Evolutionary conservation across 2,797 vertebrate genomes (phyloP), one percentile per base, ranked within the genome.

Genomic region (Typhlichthys eigenmanni): DNA sequence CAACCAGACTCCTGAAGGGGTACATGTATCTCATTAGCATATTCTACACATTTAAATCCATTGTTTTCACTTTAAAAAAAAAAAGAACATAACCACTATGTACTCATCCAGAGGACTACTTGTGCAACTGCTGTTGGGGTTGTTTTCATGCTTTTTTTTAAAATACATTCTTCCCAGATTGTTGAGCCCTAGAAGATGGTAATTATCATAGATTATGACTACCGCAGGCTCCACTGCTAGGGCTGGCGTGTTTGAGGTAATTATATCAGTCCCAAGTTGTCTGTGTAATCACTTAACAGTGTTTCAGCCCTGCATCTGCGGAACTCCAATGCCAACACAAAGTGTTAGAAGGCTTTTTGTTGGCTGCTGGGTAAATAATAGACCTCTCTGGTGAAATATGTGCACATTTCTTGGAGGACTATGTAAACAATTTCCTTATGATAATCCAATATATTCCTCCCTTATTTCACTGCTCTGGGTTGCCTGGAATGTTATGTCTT

Each of bases 131-230:
- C 81, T 84, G 78, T 82, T 14, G 75, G 86, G 72, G 61, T 84
- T 86, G 87, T 89, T 87, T 88, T 91, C 83, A 81, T 84, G 82
- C 86, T 91, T 89, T 89, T 85, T 85, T 89, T 82, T 87, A 90
- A 89, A 91, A 88, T 85, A 83, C 80, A 85, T 86, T 85, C 79
- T 82, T 84, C 84, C 80, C 84, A 87, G 85, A 89, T 80, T 81
- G 79, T 86, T 84, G 78, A 87, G 84, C 79, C 85, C 78, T 71
- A 80, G 87, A 88, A 90, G 87, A 74, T 66, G 68, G 82, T 83
- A 91, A 91, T 91, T 91, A 90, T 85, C 87, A 88, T 88, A 90
- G 88, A 92, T 92, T 92, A 92, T 90, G 88, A 87, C 86, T 81
- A 91, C 84, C 88, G 82, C 84, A 76, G 80, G 85, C 82, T 76